Conservation (phyloP, 2,888 invertebrate genomes). For the Eupithecia dodoneata region DNA sequence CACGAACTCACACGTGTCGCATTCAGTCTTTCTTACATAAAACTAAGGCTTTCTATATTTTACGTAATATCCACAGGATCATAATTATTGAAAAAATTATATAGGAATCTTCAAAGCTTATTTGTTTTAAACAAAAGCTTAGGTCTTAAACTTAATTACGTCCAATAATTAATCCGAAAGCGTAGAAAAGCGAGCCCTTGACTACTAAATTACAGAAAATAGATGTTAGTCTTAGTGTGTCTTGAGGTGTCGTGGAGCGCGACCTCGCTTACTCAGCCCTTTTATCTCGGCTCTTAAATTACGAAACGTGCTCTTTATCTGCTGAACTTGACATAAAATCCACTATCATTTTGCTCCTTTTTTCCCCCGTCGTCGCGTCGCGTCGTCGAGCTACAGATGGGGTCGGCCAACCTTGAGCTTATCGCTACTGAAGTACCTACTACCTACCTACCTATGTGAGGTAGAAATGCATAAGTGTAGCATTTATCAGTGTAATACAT, state of each 20-base stretch:
- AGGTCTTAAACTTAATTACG: not conserved
- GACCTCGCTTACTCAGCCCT: constrained; percentile 22
- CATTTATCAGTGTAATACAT: not conserved
- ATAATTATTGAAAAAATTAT: not conserved
- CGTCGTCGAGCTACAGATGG: constrained; percentile 32
- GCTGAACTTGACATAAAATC: constrained; percentile 41
- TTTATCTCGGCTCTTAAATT: constrained; percentile 34
- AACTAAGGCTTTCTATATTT: not conserved
- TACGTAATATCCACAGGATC: not conserved
- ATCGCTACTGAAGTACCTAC: constrained; percentile 31
- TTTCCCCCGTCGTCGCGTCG: constrained; percentile 31
- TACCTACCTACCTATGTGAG: too few species aligned
- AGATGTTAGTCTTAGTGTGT: not conserved
- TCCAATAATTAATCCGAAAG: constrained; percentile 5
- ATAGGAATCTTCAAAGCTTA: not conserved
- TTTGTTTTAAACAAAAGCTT: not conserved
- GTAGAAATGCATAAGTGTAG: not conserved
- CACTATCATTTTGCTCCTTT: constrained; percentile 27
- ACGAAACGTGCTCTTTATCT: constrained; percentile 37
- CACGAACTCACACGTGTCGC: constrained; percentile 22
- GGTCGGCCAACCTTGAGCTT: constrained; percentile 42
- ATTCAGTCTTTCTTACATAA: not conserved
- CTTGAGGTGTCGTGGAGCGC: not conserved
- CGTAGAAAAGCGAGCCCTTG: constrained; percentile 4
- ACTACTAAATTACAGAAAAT: constrained; percentile 5